Conservation (phyloP, 1,140 invertebrate genomes). For the Pectinophora gossypiella region DNA sequence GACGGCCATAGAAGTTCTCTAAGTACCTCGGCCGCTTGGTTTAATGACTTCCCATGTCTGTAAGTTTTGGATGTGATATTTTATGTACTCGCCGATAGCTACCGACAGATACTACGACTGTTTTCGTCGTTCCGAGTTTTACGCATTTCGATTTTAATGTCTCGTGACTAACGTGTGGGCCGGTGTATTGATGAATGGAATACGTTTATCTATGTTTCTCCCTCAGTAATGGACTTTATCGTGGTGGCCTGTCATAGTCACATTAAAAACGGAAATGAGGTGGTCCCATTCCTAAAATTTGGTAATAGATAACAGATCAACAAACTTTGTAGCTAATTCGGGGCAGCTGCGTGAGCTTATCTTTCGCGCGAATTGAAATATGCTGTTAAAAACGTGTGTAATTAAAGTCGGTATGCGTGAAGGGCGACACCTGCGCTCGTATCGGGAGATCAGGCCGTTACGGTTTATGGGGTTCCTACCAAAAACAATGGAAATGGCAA, state of each 20-base stretch:
- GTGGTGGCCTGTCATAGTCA: slow-evolving; percentile 29
- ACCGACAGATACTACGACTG: slow-evolving; percentile 45
- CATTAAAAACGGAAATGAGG: slow-evolving; percentile 32
- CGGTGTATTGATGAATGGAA: slow-evolving; percentile 36
- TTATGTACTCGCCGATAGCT: slow-evolving; percentile 50
- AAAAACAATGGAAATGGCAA: slow-evolving; percentile 71
- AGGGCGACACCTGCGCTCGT: slow-evolving; percentile 61
- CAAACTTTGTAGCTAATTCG: slow-evolving; percentile 39
- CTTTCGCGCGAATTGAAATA: slow-evolving; percentile 40
- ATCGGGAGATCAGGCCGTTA: slow-evolving; percentile 58
- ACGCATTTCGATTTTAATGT: slow-evolving; percentile 33
- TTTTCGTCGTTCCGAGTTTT: slow-evolving; percentile 34
- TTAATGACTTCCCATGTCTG: slow-evolving; percentile 73
- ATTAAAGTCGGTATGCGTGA: slow-evolving; percentile 63
- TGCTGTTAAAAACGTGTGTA: slow-evolving; percentile 55
- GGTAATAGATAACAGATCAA: slow-evolving; percentile 36
- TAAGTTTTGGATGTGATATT: slow-evolving; percentile 56
- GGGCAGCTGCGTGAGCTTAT: slow-evolving; percentile 46
- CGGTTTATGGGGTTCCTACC: slow-evolving; percentile 57
- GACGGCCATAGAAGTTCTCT: slow-evolving; percentile 62
- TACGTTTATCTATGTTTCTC: slow-evolving; percentile 36
- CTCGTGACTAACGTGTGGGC: neutral
- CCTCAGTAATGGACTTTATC: slow-evolving; percentile 33
- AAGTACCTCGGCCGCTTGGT: slow-evolving; percentile 60
- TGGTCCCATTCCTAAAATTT: slow-evolving; percentile 25